A percentile compares a stretch with the other conserved stretches of the same genome.
These are phyloP conservation scores for Apostichopus leukothele DNA, from an alignment of 53 echinoderm and acorn worm species.

Conservation along the genomic window DNA sequence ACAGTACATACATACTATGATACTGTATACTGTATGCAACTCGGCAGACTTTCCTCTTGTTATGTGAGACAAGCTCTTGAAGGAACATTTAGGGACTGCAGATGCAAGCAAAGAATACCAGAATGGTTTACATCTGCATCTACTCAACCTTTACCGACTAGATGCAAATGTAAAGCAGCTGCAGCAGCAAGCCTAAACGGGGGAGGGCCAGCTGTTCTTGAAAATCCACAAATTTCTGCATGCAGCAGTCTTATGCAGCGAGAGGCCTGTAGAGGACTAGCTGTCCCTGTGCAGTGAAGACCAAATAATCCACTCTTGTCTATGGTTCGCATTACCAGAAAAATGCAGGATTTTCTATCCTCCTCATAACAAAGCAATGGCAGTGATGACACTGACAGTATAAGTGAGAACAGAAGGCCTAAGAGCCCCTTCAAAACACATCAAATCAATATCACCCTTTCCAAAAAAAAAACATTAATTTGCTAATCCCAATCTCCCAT, in stretches of 20 bases:
- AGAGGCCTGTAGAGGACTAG: conserved; percentile 2
- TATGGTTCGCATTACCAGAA: no score
- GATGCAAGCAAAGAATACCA: not conserved
- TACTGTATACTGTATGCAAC: no score
- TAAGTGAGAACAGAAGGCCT: not conserved
- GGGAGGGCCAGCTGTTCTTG: not conserved
- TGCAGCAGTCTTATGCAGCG: conserved; percentile 13
- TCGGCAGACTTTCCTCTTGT: no score
- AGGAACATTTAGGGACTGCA: no score
- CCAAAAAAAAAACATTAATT: no score
- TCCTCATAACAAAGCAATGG: no score
- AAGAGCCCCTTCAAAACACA: not conserved
- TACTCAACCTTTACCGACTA: conserved; percentile 12
- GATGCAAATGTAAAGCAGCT: conserved; percentile 37
- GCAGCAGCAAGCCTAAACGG: not conserved
- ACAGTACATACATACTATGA: no score
- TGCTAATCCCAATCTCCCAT: no score
- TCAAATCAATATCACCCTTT: not conserved
- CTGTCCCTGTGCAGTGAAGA: conserved; percentile 6
- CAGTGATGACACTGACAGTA: not conserved
- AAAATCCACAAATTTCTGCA: not conserved
- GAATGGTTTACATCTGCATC: conserved; percentile 32
- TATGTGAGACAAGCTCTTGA: no score
- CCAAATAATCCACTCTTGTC: conserved; percentile 17
- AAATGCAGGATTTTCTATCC: no score